phyloP scores from a whole-genome alignment of 1,140 invertebrate species.

The Holotrichia oblita region DNA sequence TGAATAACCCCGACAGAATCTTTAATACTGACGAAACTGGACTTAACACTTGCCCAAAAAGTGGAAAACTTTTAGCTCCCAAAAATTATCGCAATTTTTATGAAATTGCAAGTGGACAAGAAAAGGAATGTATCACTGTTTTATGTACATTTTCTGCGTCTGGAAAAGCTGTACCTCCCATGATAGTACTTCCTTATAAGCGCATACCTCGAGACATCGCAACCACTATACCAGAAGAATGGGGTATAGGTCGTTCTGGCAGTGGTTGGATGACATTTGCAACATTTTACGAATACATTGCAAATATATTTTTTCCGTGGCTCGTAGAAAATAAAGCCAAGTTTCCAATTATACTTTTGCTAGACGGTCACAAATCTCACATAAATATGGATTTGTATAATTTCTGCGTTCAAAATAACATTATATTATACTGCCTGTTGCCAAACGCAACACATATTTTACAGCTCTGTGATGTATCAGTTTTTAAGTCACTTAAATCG shows the following conservation, averaged over 20 bases:
- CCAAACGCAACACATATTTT: slow-evolving; percentile 60
- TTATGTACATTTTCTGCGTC: slow-evolving; percentile 45
- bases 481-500: not conserved
- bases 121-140: slow-evolving; percentile 56
- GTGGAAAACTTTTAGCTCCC: slow-evolving; percentile 51
- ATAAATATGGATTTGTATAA: slow-evolving; percentile 56
- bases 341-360: slow-evolving; percentile 58
- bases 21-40: slow-evolving; percentile 55
- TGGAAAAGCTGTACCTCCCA: slow-evolving; percentile 50
- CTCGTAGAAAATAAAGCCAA: slow-evolving; percentile 54
- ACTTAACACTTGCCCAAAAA: slow-evolving; percentile 52
- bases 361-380: slow-evolving; percentile 61
- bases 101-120: slow-evolving; percentile 48
- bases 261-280: slow-evolving; percentile 60
- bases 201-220: slow-evolving; percentile 50
- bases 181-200: slow-evolving; percentile 54
- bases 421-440: slow-evolving; percentile 59
- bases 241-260: slow-evolving; percentile 57
- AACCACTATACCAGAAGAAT: slow-evolving; percentile 54
- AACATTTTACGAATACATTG: slow-evolving; percentile 61
- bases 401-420: slow-evolving; percentile 58
- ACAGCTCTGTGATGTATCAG: slow-evolving; percentile 42
- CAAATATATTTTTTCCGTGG: slow-evolving; percentile 58
- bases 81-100: slow-evolving; percentile 53
- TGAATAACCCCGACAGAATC: slow-evolving; percentile 44